These are phyloP conservation scores for Magallana angulata DNA, from an alignment of 1,140 invertebrate genomes.

Conservation along the genomic window DNA sequence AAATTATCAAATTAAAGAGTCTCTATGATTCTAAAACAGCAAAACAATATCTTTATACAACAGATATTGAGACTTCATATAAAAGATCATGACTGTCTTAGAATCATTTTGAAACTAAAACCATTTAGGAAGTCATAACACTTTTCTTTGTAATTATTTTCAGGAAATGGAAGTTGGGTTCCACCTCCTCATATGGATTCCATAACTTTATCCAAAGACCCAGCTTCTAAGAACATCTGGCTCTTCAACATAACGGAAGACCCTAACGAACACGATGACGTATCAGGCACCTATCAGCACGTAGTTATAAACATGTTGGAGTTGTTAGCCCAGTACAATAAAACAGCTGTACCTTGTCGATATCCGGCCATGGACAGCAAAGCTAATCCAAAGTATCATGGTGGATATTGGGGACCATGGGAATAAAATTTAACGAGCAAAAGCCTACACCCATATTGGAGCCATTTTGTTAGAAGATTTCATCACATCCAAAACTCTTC, in stretches of 20 bases:
- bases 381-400: conserved; percentile 64
- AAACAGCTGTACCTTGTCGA: conserved; percentile 64
- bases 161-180: conserved; percentile 65
- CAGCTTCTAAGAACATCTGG: conserved; percentile 65
- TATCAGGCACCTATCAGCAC: conserved; percentile 56
- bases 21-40: too few relatives aligned
- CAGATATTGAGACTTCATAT: too few relatives aligned
- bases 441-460: too few relatives aligned
- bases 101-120: too few relatives aligned
- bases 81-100: too few relatives aligned
- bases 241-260: conserved; percentile 69
- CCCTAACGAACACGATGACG: conserved; percentile 64
- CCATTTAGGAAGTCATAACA: too few relatives aligned
- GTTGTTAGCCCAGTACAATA: conserved; percentile 59
- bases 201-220: neutral
- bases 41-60: too few relatives aligned
- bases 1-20: too few relatives aligned
- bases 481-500: too few relatives aligned
- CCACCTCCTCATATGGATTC: conserved; percentile 39
- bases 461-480: too few relatives aligned
- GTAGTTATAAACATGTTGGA: conserved; percentile 64
- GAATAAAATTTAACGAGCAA: conserved; percentile 47
- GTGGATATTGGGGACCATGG: conserved; percentile 75
- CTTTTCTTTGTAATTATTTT: neutral
- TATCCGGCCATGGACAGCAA: conserved; percentile 63